A percentile compares a stretch with the other conserved stretches of the same genome.
Conservation (phyloP, 2,888 invertebrate species). For the Meganola albula region DNA sequence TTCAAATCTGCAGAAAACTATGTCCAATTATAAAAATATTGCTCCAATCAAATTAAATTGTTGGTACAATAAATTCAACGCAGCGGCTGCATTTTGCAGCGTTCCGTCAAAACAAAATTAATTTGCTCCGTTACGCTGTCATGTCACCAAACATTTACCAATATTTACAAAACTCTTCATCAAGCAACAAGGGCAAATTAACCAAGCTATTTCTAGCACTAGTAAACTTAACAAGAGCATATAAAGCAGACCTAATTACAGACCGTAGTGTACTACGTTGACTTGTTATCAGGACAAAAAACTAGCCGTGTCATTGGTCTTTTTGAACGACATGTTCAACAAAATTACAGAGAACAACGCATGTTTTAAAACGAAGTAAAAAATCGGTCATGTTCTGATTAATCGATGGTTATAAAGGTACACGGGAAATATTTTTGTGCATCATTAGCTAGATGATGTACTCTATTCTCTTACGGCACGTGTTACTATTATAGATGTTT, state of each 20-base stretch:
- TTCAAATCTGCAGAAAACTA: conserved; percentile 10
- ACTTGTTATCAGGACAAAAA: too few species aligned
- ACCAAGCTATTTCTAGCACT: too few species aligned
- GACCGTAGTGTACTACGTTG: too few species aligned
- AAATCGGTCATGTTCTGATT: conserved; percentile 56
- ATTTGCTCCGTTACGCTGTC: conserved; percentile 49
- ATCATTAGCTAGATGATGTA: conserved; percentile 58
- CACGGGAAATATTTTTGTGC: conserved; percentile 73
- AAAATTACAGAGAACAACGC: background rate
- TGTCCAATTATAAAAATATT: conserved; percentile 17
- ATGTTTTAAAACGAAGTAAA: conserved; percentile 47
- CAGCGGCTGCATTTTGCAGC: conserved; percentile 23
- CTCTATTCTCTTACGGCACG: conserved; percentile 34
- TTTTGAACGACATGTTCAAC: too few species aligned
- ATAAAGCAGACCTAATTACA: too few species aligned
- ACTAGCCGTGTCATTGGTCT: too few species aligned
- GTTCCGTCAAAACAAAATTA: conserved; percentile 49
- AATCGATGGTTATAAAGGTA: conserved; percentile 64
- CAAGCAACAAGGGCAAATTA: too few species aligned
- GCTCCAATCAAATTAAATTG: conserved; percentile 40
- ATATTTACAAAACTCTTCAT: conserved; percentile 71
- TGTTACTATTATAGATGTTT: conserved; percentile 29
- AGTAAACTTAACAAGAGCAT: too few species aligned
- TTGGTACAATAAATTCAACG: conserved; percentile 27
- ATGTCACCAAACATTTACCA: conserved; percentile 55